Percentiles rank a stretch among this genome's conserved stretches.
These are phyloP conservation scores for Boulengeromyrus knoepffleri DNA, from an alignment of 2,113 vertebrate species.

Conservation along the genomic window DNA sequence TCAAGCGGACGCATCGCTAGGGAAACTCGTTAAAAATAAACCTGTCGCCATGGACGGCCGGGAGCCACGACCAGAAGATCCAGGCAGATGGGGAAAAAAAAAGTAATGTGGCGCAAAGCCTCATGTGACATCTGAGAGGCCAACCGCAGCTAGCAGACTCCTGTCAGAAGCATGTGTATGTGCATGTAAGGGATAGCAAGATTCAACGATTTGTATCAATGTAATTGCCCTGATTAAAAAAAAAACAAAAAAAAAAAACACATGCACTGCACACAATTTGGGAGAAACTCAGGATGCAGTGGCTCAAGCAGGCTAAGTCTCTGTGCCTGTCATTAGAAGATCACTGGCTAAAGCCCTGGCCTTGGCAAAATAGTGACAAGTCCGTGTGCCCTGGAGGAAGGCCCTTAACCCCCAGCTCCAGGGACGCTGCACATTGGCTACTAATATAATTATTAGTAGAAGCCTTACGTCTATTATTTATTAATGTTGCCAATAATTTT, in stretches of 20 bases:
- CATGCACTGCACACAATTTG: not conserved
- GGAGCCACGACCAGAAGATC: not conserved
- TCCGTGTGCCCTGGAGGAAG: not conserved
- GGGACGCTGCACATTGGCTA: not conserved
- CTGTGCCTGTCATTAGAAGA: not conserved
- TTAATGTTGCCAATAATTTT: not conserved
- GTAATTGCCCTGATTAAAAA: not conserved
- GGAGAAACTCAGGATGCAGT: not conserved
- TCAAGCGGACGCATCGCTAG: not conserved
- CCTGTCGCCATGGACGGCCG: not conserved
- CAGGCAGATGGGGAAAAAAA: not conserved
- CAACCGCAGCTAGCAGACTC: not conserved
- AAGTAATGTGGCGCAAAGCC: not conserved
- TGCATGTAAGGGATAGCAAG: not conserved
- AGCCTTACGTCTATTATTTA: not conserved
- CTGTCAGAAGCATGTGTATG: not conserved
- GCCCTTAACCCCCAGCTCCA: not conserved
- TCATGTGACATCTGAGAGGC: not conserved
- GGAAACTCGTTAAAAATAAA: constrained; percentile 1
- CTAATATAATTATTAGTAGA: not conserved
- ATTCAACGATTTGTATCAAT: not conserved
- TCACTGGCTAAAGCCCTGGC: not conserved
- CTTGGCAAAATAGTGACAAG: not conserved
- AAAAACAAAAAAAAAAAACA: too few relatives aligned
- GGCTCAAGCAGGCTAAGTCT: not conserved